Conservation (phyloP, 1,140 invertebrate species). For the Scaptodrosophila lebanonensis region DNA sequence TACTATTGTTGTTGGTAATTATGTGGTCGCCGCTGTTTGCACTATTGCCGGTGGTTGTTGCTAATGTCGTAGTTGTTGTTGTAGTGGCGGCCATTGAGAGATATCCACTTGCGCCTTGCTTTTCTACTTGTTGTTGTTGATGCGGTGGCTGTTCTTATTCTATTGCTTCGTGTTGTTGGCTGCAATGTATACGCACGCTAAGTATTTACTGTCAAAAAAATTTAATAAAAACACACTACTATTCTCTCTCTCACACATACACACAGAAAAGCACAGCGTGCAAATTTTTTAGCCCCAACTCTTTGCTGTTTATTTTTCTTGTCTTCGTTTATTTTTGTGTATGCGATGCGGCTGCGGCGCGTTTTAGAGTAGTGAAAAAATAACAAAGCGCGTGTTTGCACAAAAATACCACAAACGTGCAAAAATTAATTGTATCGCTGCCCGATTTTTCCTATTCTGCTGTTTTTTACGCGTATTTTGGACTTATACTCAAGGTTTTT, state of each 20-base stretch:
- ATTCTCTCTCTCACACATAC: background rate
- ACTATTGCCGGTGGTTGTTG: slow-evolving; percentile 54
- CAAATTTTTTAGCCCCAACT: too few relatives aligned
- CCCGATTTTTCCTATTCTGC: slow-evolving; percentile 16
- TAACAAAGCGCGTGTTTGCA: slow-evolving; percentile 30
- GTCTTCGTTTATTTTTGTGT: slow-evolving; percentile 19
- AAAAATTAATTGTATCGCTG: slow-evolving; percentile 22
- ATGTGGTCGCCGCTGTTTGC: slow-evolving; percentile 21
- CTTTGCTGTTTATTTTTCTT: slow-evolving; percentile 20
- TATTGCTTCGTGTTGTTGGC: background rate
- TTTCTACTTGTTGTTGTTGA: slow-evolving; percentile 3
- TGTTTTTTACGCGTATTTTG: slow-evolving; percentile 48
- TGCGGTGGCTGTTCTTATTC: slow-evolving; percentile 27
- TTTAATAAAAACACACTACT: background rate
- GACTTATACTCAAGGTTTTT: slow-evolving; percentile 48
- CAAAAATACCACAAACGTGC: slow-evolving; percentile 7
- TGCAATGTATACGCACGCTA: too few relatives aligned
- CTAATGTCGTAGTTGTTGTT: slow-evolving; percentile 58
- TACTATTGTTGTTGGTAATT: slow-evolving; percentile 32
- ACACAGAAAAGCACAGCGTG: background rate
- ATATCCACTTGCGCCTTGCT: slow-evolving; percentile 52
- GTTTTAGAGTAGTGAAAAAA: slow-evolving; percentile 23
- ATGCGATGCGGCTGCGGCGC: slow-evolving; percentile 29
- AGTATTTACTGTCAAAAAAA: slow-evolving; percentile 8
- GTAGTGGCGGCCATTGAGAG: slow-evolving; percentile 70